Evolutionary conservation across 35 echinoderm and acorn worm species (phyloP).

Genomic region (Diadema setosum): DNA sequence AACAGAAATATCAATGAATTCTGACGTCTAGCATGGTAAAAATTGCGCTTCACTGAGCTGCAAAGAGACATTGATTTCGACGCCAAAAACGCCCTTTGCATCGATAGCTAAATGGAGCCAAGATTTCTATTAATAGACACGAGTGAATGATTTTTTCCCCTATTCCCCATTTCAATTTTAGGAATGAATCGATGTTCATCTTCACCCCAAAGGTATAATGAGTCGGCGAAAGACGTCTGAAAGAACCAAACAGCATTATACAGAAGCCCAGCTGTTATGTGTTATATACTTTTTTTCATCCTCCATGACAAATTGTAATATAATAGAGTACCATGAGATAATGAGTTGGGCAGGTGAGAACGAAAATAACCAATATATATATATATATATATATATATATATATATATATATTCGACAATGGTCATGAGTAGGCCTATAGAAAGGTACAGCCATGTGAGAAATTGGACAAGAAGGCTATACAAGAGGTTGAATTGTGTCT

Average conservation of each 20-base stretch:
- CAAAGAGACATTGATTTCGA: not conserved
- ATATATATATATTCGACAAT: not conserved
- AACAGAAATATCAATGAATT: constrained; percentile 16
- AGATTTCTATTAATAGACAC: not conserved
- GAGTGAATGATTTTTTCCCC: not conserved
- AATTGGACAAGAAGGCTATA: too few relatives aligned
- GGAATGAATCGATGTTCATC: not conserved
- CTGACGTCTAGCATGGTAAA: not conserved
- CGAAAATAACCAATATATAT: not conserved
- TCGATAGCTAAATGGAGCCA: not conserved
- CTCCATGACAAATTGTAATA: too few relatives aligned
- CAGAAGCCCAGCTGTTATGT: too few relatives aligned
- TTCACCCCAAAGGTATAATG: too few relatives aligned
- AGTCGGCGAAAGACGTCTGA: too few relatives aligned
- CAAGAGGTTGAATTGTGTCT: too few relatives aligned
- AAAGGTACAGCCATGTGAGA: too few relatives aligned
- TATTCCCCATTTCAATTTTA: not conserved
- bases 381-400: not conserved
- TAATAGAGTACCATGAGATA: too few relatives aligned
- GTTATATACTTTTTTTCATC: too few relatives aligned
- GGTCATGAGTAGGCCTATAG: not conserved
- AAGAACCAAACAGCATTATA: too few relatives aligned
- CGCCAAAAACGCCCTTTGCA: not conserved
- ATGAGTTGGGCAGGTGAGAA: too few relatives aligned
- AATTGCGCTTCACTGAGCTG: not conserved